These are phyloP conservation scores for Peromyscus californicus DNA, from an alignment of 2,113 vertebrate species.

Conservation along the genomic window DNA sequence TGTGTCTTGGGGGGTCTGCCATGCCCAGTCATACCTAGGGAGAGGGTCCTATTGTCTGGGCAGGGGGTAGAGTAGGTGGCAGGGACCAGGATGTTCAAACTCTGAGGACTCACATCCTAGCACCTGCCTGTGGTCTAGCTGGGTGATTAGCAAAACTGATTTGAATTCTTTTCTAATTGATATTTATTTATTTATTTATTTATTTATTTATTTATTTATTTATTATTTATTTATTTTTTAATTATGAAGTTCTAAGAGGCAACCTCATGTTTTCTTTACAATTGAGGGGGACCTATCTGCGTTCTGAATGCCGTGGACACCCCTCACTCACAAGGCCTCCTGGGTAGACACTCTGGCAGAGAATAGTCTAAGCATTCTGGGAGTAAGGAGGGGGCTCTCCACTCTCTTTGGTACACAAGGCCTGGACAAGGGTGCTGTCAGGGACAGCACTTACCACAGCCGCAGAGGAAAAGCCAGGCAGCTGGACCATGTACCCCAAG, in stretches of 20 bases:
- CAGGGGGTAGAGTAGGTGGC: neutral
- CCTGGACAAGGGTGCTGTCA: too few relatives aligned
- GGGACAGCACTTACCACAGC: accelerated
- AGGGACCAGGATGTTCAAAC: neutral
- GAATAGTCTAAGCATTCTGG: accelerated
- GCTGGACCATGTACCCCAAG: too few relatives aligned
- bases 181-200: neutral
- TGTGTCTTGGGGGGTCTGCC: neutral
- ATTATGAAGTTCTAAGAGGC: neutral
- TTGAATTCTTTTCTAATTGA: neutral
- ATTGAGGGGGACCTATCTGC: accelerated
- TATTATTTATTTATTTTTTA: neutral
- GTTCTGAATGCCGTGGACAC: accelerated
- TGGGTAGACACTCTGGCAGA: neutral
- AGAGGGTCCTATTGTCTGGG: neutral
- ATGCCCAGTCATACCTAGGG: accelerated
- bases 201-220: neutral
- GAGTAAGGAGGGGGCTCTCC: neutral
- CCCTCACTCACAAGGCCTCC: accelerated
- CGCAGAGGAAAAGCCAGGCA: too few relatives aligned
- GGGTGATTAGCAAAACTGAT: accelerated
- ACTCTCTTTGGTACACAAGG: neutral
- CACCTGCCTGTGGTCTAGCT: accelerated
- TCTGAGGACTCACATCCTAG: neutral
- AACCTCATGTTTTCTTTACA: neutral